Conservation (phyloP, 2,113 vertebrate genomes). For the Microcebus griseorufus region DNA sequence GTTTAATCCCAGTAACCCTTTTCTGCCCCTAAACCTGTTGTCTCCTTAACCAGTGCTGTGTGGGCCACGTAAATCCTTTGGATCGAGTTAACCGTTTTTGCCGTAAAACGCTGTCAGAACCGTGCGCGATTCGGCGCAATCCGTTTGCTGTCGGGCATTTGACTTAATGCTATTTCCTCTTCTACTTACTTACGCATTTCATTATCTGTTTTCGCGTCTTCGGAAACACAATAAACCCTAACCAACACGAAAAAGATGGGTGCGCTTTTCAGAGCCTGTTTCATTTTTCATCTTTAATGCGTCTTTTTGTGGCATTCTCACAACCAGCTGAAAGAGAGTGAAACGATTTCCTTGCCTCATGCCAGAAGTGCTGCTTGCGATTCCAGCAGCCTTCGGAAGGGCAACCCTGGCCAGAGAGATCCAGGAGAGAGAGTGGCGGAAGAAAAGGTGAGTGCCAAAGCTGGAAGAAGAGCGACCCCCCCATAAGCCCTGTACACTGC, state of each 20-base stretch:
- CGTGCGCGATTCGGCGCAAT: neutral
- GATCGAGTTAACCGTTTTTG: constrained; percentile 60
- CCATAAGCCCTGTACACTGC: no score
- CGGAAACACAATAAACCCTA: constrained; percentile 57
- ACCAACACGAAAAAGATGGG: constrained; percentile 51
- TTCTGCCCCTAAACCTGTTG: constrained; percentile 29
- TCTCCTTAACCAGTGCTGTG: constrained; percentile 52
- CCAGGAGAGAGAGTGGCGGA: neutral
- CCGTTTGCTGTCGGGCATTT: constrained; percentile 69
- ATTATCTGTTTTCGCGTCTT: constrained; percentile 67
- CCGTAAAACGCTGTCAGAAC: constrained; percentile 62
- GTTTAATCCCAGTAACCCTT: constrained; percentile 58
- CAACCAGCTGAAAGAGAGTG: constrained; percentile 36
- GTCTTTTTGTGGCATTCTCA: constrained; percentile 2
- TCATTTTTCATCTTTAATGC: constrained; percentile 64
- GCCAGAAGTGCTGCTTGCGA: neutral
- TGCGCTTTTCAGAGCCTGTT: constrained; percentile 19
- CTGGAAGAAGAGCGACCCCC: neutral
- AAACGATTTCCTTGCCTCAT: constrained; percentile 23
- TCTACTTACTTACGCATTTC: constrained; percentile 57
- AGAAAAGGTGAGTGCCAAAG: neutral
- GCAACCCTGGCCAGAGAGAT: neutral
- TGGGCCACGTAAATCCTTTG: constrained; percentile 62
- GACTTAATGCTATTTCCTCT: constrained; percentile 72
- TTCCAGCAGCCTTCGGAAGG: neutral